Evolutionary conservation across 2,113 vertebrate species (phyloP), one percentile per base, ranked within the genome.

Genomic region (Cottus gobio): DNA sequence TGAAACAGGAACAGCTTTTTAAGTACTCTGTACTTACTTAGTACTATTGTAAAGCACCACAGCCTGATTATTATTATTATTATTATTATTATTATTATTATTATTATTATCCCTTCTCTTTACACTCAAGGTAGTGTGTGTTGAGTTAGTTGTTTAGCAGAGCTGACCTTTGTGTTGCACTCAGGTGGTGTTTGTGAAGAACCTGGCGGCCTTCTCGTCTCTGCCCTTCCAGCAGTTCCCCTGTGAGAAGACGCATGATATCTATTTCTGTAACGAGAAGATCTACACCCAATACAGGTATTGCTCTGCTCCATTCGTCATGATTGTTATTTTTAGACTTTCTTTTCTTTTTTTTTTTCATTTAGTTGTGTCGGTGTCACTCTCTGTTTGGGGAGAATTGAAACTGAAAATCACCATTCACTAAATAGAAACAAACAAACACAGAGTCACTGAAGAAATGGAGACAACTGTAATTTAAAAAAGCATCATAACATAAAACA

Each of bases 151-250:
- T 48, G 26, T 39, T n/a, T 15, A 37, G n/a, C 12, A 16, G 18
- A 15, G 44, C 50, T 39, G 1, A 74, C 64, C 50, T 3, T 64
- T 0, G 0, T 82, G 37, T 58, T 79, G 48, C 89, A 77, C 71
- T 2, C 84, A 99, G 98, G 98, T 99, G 74, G 95, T 98, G 76
- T 99, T 99, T 1, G 95, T 97, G 44, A 93, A 94, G 71, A 97
- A 96, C 70, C 93, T 96, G 0, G 89, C 94, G 0, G 91, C 96
- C 3, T 99, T 98, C 85, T 94, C 95, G 4, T 83, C 94, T 3
- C 95, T 99, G 67, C 90, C 93, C 37, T 91, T 95, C 48, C 93
- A 95, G 3, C 95, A 96, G 80, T 93, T 98, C 82, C 96, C 96
- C 80, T 94, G 95, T 10, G 98, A 99, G 90, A 97, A 96, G 92